Conservation (phyloP, 2,888 invertebrate genomes). For the Drosophila monieri region DNA sequence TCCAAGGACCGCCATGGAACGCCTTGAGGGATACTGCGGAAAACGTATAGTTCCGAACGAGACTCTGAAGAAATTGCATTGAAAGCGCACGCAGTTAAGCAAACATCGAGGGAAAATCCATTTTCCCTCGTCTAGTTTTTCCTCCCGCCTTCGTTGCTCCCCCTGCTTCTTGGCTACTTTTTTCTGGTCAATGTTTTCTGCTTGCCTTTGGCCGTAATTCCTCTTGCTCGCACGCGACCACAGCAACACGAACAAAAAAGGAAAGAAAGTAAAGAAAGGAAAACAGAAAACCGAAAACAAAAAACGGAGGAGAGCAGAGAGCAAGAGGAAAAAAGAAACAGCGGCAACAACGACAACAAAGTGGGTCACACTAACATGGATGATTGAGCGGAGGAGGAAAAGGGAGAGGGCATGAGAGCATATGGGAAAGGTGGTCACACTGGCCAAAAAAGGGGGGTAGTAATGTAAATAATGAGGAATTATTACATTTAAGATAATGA, state of each 20-base stretch:
- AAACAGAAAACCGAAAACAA: conserved; percentile 1
- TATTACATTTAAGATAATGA: too few relatives aligned
- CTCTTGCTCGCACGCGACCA: conserved; percentile 51
- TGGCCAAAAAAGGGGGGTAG: conserved; percentile 1
- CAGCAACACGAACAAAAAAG: conserved; percentile 15
- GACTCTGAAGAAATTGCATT: conserved; percentile 1
- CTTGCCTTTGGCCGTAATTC: conserved; percentile 55
- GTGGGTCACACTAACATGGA: conserved; percentile 66
- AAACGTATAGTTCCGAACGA: background rate
- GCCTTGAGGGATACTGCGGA: background rate
- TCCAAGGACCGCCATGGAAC: background rate
- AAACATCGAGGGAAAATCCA: conserved; percentile 30
- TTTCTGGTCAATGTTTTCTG: conserved; percentile 42
- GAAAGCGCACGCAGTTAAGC: conserved; percentile 60
- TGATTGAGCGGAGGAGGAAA: conserved; percentile 9
- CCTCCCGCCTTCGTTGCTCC: background rate
- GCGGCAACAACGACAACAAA: conserved; percentile 43
- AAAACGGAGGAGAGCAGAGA: conserved; percentile 1
- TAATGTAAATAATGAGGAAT: too few relatives aligned
- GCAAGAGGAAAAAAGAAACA: conserved; percentile 8
- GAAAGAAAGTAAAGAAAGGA: background rate
- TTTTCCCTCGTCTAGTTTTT: background rate
- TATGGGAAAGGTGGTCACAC: conserved; percentile 2
- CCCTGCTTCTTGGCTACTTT: background rate
- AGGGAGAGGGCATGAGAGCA: background rate